Evolutionary conservation across 2,888 invertebrate species (phyloP).

Genomic region (Rhingia rostrata): DNA sequence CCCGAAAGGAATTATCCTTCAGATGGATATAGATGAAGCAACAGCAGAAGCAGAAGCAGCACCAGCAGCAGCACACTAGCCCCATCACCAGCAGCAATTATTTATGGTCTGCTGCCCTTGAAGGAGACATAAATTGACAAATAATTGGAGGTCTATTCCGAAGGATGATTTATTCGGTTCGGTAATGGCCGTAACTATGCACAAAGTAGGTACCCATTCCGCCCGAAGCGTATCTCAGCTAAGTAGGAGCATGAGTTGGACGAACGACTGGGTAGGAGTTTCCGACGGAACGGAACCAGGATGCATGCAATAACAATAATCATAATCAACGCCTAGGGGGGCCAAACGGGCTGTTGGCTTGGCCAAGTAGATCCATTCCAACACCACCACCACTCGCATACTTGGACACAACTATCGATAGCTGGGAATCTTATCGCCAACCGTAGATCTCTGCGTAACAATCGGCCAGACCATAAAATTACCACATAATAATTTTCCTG

Average conservation of each 20-base stretch:
- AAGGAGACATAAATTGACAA: constrained; percentile 80
- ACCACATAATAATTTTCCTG: constrained; percentile 78
- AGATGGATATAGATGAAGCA: constrained; percentile 15
- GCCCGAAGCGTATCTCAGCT: constrained; percentile 56
- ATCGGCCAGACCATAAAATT: constrained; percentile 76
- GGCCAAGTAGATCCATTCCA: constrained; percentile 55
- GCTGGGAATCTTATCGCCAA: constrained; percentile 65
- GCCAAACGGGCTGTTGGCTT: constrained; percentile 54
- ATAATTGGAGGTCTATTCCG: constrained; percentile 79
- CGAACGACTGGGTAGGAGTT: constrained; percentile 14
- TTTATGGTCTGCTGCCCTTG: constrained; percentile 80
- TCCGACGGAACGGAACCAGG: constrained; percentile 65
- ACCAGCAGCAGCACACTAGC: constrained; percentile 44
- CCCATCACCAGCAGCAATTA: constrained; percentile 75
- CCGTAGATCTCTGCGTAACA: constrained; percentile 71
- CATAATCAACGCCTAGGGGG: constrained; percentile 76
- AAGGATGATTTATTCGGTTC: constrained; percentile 78
- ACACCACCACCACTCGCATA: constrained; percentile 25
- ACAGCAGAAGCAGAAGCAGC: constrained; percentile 13
- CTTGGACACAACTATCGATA: constrained; percentile 69
- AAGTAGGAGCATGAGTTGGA: constrained; percentile 41
- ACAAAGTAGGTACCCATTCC: constrained; percentile 72
- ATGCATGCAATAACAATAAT: constrained; percentile 76
- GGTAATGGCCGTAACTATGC: constrained; percentile 75
- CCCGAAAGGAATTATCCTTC: constrained; percentile 72